Conservation (phyloP, 1,140 invertebrate genomes). For the Fragariocoptes setiger region DNA sequence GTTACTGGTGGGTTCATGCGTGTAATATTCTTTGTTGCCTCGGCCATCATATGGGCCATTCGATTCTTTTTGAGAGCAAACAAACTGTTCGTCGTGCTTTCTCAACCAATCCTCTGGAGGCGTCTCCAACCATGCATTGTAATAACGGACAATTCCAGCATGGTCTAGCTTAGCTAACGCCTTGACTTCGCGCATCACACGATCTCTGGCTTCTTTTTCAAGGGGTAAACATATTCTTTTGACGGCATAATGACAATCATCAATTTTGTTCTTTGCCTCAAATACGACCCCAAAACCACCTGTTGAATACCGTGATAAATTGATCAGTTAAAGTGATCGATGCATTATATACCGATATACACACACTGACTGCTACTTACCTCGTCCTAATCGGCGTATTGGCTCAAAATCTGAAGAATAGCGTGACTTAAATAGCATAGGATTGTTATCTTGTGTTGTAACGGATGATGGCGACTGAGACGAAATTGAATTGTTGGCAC, state of each 20-base stretch:
- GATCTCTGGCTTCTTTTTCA: conserved; percentile 37
- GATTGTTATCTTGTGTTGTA: not conserved
- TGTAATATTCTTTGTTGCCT: no score
- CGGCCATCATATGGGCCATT: not conserved
- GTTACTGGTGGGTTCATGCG: no score
- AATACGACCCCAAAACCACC: conserved; percentile 94
- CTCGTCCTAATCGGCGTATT: conserved; percentile 46
- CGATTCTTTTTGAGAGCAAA: not conserved
- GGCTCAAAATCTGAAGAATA: conserved; percentile 60
- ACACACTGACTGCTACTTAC: no score
- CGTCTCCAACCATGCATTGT: conserved; percentile 66
- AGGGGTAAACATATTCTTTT: conserved; percentile 66
- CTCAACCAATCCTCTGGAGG: conserved; percentile 62
- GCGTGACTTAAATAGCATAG: conserved; percentile 23
- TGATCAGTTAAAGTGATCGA: no score
- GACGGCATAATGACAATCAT: conserved; percentile 73
- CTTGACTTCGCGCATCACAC: conserved; percentile 67
- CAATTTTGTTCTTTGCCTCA: conserved; percentile 70
- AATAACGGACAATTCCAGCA: conserved; percentile 71
- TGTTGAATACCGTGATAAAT: no score
- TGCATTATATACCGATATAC: not conserved
- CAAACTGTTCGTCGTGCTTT: conserved; percentile 30
- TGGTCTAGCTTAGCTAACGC: conserved; percentile 78
- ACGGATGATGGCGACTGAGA: not conserved
- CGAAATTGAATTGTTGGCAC: not conserved